phyloP scores from a whole-genome alignment of 30 jellyfish, hydroid and myxozoan species.

The Cassiopea xamachana region DNA sequence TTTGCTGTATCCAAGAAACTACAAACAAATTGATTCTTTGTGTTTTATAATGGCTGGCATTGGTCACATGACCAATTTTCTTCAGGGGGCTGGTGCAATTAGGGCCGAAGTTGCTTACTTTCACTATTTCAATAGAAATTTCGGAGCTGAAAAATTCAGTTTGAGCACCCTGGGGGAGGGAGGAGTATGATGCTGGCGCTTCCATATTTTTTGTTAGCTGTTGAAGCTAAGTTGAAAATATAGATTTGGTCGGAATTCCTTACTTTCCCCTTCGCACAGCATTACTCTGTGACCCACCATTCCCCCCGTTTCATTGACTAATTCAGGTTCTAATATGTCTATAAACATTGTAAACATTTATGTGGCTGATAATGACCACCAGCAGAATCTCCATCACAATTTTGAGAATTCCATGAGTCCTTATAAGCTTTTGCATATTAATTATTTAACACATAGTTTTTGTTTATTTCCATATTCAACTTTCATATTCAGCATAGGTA shows the following conservation, averaged over 20 bases:
- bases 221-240: no score
- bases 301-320: background rate
- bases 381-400: background rate
- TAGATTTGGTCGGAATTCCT: no score
- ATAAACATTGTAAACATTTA: conserved; percentile 17
- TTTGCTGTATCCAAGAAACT: background rate
- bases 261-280: no score
- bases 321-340: background rate
- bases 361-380: background rate
- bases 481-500: background rate
- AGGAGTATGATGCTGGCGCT: no score
- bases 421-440: background rate
- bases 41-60: background rate
- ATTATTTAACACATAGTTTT: background rate
- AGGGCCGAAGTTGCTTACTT: background rate
- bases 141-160: no score
- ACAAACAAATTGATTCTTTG: background rate
- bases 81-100: background rate
- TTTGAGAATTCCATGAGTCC: background rate
- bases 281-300: background rate
- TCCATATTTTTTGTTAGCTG: no score
- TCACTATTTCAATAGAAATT: no score
- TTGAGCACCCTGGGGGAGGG: no score
- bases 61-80: background rate
- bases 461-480: background rate